These are phyloP conservation scores for Gobiocypris rarus DNA, from an alignment of 2,113 vertebrate genomes.

Conservation along the genomic window DNA sequence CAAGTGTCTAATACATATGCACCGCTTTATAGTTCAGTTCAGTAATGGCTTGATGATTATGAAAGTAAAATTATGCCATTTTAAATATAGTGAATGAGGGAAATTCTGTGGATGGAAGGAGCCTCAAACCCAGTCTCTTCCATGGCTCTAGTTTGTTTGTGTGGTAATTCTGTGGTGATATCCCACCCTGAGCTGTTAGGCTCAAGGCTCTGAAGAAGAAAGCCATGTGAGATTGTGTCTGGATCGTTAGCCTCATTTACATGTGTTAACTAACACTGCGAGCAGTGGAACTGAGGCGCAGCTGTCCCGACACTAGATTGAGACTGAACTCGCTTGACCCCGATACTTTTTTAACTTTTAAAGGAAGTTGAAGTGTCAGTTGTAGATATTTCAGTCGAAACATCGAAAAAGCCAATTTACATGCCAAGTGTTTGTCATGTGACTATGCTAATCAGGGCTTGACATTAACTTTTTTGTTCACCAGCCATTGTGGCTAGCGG, in stretches of 20 bases:
- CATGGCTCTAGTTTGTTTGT: conserved; percentile 59
- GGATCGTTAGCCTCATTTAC: conserved; percentile 74
- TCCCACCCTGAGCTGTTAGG: conserved; percentile 51
- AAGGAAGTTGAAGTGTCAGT: not conserved
- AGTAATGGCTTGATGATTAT: not conserved
- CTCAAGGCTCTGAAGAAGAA: conserved; percentile 39
- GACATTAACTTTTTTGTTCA: too few relatives aligned
- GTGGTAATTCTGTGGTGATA: conserved; percentile 38
- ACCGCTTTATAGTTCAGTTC: not conserved
- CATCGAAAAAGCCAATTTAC: not conserved
- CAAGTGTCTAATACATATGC: not conserved
- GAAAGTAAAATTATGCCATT: not conserved
- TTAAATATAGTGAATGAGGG: not conserved
- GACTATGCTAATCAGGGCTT: not conserved
- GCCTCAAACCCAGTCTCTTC: conserved; percentile 42
- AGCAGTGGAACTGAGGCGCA: conserved; percentile 76
- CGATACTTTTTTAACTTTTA: conserved; percentile 47
- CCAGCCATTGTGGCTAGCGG: too few relatives aligned
- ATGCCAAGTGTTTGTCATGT: not conserved
- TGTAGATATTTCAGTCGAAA: conserved; percentile 1
- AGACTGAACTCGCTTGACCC: conserved; percentile 52
- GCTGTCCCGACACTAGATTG: conserved; percentile 72
- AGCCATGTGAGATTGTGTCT: conserved; percentile 67
- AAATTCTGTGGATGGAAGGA: not conserved
- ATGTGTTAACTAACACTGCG: conserved; percentile 73